Conservation (phyloP, 2,113 vertebrate genomes). For the Microtus montanus region DNA sequence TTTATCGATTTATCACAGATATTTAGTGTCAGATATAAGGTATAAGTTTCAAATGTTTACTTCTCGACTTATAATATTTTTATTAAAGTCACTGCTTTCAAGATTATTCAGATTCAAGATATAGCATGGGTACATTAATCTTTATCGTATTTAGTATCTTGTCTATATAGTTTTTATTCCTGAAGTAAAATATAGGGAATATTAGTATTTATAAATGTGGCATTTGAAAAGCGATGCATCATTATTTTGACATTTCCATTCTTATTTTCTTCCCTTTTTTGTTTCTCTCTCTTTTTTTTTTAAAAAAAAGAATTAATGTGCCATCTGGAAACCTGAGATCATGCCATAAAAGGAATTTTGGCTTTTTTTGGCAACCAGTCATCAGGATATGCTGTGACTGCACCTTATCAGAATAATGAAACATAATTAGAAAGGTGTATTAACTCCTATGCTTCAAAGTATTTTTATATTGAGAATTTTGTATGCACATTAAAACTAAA, state of each 20-base stretch:
- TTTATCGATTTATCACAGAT: slow-evolving; percentile 50
- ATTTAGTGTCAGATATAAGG: slow-evolving; percentile 13
- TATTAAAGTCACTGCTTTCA: slow-evolving; percentile 49
- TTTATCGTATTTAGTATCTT: slow-evolving; percentile 52
- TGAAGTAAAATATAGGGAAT: slow-evolving; percentile 59
- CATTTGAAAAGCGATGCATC: slow-evolving; percentile 66
- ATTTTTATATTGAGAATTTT: slow-evolving; percentile 68
- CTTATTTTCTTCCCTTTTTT: slow-evolving; percentile 60
- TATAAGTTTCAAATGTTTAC: slow-evolving; percentile 52
- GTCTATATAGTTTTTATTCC: slow-evolving; percentile 49
- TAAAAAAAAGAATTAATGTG: slow-evolving; percentile 75
- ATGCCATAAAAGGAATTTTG: slow-evolving; percentile 75
- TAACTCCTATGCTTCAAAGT: slow-evolving; percentile 61
- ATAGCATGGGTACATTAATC: slow-evolving; percentile 14
- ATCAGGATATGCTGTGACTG: slow-evolving; percentile 70
- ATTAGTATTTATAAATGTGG: slow-evolving; percentile 69
- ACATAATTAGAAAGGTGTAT: slow-evolving; percentile 74
- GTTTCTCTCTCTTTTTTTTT: slow-evolving; percentile 21
- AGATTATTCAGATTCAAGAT: slow-evolving; percentile 41
- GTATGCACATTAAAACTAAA: background rate
- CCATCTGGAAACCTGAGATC: slow-evolving; percentile 80
- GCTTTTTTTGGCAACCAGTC: slow-evolving; percentile 70
- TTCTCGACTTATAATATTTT: slow-evolving; percentile 58
- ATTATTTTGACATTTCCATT: slow-evolving; percentile 71
- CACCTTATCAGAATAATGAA: slow-evolving; percentile 75